These are phyloP conservation scores for Sebastes fasciatus DNA, from an alignment of 2,113 vertebrate genomes.

Conservation along the genomic window DNA sequence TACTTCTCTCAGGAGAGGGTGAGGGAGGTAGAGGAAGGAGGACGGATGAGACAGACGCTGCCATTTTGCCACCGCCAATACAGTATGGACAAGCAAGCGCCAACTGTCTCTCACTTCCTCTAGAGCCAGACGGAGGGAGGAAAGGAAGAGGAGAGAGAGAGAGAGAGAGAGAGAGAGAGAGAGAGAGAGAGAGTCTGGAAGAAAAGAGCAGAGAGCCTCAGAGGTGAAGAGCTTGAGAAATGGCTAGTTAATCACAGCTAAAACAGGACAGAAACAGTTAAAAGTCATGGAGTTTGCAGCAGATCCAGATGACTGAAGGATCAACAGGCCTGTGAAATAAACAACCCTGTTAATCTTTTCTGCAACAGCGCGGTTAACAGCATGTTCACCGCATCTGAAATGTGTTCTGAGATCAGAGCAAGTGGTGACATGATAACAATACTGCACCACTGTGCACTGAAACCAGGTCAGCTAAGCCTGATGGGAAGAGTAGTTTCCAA, in stretches of 20 bases:
- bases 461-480: conserved; percentile 74
- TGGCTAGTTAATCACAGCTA: conserved; percentile 9
- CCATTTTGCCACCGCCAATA: conserved; percentile 75
- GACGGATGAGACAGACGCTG: conserved; percentile 69
- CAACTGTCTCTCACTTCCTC: conserved; percentile 66
- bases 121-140: conserved; percentile 50
- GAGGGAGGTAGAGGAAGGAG: conserved; percentile 76
- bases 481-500: conserved; percentile 63
- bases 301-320: conserved; percentile 36
- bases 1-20: conserved; percentile 86
- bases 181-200: conserved; percentile 27
- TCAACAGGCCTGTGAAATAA: conserved; percentile 61
- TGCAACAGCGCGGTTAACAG: conserved; percentile 24
- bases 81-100: conserved; percentile 54
- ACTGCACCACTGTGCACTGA: conserved; percentile 54
- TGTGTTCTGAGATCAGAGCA: conserved; percentile 51
- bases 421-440: conserved; percentile 43
- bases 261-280: conserved; percentile 35
- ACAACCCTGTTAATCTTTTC: conserved; percentile 43
- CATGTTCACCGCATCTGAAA: conserved; percentile 22
- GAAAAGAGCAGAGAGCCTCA: conserved; percentile 34
- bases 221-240: conserved; percentile 11
- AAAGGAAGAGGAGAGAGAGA: background rate
- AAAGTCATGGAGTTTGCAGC: conserved; percentile 17
- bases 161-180: conserved; percentile 8